These are phyloP conservation scores for Marcusenius ussheri DNA, from an alignment of 2,113 vertebrate genomes.

Conservation along the genomic window DNA sequence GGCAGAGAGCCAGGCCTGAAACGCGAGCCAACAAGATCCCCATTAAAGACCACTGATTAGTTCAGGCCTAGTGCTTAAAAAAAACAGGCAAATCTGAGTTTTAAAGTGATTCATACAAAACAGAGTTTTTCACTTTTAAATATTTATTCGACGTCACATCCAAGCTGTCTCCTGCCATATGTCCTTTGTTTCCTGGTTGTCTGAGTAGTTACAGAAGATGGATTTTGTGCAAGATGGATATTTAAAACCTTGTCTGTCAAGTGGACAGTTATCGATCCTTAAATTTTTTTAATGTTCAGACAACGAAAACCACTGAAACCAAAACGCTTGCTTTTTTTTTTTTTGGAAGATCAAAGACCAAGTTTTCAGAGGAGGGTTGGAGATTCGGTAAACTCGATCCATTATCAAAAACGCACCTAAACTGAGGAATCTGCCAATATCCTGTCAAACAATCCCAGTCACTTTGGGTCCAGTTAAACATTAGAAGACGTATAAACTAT, in stretches of 20 bases:
- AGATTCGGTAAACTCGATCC: background rate
- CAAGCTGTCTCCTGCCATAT: background rate
- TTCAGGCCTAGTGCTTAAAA: background rate
- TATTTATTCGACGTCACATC: background rate
- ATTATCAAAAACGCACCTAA: background rate
- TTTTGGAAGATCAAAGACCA: background rate
- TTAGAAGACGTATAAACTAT: background rate
- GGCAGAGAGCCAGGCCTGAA: background rate
- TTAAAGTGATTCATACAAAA: background rate
- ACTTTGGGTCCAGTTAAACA: background rate
- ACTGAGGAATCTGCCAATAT: background rate
- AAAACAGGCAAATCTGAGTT: background rate
- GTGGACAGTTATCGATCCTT: background rate
- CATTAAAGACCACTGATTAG: background rate
- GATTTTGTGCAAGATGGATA: background rate
- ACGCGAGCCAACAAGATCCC: background rate
- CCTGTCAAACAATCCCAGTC: background rate
- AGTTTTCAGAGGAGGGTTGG: background rate
- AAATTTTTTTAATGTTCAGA: background rate
- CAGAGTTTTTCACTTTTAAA: background rate
- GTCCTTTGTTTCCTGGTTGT: background rate
- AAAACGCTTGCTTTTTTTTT: background rate
- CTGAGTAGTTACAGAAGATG: background rate
- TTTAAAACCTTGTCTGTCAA: background rate
- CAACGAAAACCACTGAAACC: background rate